These are phyloP conservation scores for Syngnathus floridae DNA, from an alignment of 2,113 vertebrate species.

Conservation along the genomic window DNA sequence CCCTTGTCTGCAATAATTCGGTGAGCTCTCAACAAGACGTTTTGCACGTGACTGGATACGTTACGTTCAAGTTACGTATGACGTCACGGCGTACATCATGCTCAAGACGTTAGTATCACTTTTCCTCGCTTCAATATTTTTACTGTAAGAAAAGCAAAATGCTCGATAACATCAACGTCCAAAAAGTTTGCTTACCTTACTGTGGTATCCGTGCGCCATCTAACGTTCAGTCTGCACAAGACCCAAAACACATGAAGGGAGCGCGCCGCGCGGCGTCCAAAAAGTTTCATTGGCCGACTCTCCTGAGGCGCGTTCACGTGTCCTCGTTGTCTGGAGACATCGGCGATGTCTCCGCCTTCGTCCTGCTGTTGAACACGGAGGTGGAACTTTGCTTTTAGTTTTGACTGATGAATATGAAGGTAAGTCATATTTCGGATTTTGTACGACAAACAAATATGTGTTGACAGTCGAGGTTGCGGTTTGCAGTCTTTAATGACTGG, in stretches of 20 bases:
- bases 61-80: not conserved
- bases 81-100: not conserved
- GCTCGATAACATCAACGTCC: not conserved
- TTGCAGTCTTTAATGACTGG: too few relatives aligned
- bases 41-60: not conserved
- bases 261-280: not conserved
- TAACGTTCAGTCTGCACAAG: conserved; percentile 8
- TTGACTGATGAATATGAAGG: conserved; percentile 41
- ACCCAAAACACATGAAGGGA: not conserved
- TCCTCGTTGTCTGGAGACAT: conserved; percentile 45
- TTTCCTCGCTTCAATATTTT: not conserved
- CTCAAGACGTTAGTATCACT: not conserved
- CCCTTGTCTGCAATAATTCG: not conserved
- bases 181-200: not conserved
- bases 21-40: too few relatives aligned
- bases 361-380: conserved; percentile 10
- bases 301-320: conserved; percentile 42
- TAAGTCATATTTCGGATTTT: conserved; percentile 33
- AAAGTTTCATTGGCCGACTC: not conserved
- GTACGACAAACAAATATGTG: not conserved
- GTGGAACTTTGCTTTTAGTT: conserved; percentile 3
- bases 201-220: conserved; percentile 30
- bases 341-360: conserved; percentile 55
- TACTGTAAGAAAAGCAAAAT: too few relatives aligned
- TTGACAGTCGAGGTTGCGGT: too few relatives aligned